These are phyloP conservation scores for Caenorhabditis virilis DNA, from an alignment of 2,888 invertebrate genomes.

Conservation along the genomic window DNA sequence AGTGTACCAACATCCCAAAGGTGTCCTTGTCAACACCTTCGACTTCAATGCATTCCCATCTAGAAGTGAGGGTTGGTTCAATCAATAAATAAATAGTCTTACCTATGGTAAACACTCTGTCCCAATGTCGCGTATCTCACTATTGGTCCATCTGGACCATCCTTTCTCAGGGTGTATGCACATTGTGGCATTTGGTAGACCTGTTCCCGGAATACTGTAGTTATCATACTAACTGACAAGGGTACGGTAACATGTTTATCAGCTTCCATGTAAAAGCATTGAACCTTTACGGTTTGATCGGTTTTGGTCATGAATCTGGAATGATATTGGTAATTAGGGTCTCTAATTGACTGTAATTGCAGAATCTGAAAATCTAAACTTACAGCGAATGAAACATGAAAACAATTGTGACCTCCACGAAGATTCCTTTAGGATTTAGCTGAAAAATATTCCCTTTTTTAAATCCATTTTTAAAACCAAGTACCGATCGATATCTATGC, in stretches of 20 bases:
- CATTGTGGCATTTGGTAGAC: conserved; percentile 68
- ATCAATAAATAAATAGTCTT: too few relatives aligned
- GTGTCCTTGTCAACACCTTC: conserved; percentile 62
- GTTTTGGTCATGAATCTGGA: conserved; percentile 67
- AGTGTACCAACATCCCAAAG: conserved; percentile 69
- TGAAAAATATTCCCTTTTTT: conserved; percentile 26
- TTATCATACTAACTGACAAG: conserved; percentile 68
- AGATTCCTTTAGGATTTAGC: conserved; percentile 67
- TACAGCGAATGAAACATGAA: conserved; percentile 66
- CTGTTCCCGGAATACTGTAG: conserved; percentile 66
- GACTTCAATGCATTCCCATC: conserved; percentile 67
- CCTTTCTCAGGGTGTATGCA: conserved; percentile 64
- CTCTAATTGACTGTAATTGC: too few relatives aligned
- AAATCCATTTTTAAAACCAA: conserved; percentile 4
- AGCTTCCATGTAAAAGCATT: conserved; percentile 69
- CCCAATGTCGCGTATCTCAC: conserved; percentile 66
- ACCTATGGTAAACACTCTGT: conserved; percentile 49
- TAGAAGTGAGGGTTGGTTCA: too few relatives aligned
- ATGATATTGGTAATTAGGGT: too few relatives aligned
- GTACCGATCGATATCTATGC: conserved; percentile 66
- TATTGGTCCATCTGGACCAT: conserved; percentile 64
- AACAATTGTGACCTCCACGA: conserved; percentile 65
- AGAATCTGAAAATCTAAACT: conserved; percentile 8
- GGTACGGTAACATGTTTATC: conserved; percentile 67
- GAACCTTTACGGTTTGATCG: conserved; percentile 68